Percentiles rank a stretch among this genome's conserved stretches.
Evolutionary conservation across 1,140 invertebrate species (phyloP).

Genomic region (Orchestia grillus): DNA sequence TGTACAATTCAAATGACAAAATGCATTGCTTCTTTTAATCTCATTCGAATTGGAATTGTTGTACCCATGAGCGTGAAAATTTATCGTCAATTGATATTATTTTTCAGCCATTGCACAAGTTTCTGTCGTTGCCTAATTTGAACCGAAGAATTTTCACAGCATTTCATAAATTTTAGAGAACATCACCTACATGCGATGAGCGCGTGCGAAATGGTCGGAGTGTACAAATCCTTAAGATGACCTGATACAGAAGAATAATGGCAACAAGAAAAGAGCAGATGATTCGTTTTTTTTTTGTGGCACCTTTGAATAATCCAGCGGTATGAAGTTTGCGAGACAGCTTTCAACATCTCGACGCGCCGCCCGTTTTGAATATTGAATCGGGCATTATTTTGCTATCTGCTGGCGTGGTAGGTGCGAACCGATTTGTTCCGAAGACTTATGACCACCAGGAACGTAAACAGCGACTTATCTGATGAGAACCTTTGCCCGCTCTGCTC

Average conservation of each 20-base stretch:
- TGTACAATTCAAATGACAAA: background rate
- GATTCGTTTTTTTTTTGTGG: background rate
- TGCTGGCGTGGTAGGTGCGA: conserved; percentile 51
- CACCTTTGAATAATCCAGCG: background rate
- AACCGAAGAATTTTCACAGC: background rate
- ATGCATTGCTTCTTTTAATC: background rate
- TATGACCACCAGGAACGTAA: conserved; percentile 55
- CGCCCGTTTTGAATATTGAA: conserved; percentile 48
- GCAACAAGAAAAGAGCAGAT: background rate
- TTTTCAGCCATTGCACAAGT: background rate
- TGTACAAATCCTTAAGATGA: background rate
- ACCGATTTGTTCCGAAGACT: conserved; percentile 53
- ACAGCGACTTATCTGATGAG: conserved; percentile 48
- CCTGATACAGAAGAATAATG: background rate
- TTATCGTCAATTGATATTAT: background rate
- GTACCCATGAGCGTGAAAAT: too few species aligned
- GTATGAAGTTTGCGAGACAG: conserved; percentile 38
- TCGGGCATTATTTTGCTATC: conserved; percentile 52
- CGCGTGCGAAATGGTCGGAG: background rate
- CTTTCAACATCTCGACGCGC: conserved; percentile 12
- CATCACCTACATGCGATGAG: background rate
- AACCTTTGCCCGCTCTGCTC: conserved; percentile 51
- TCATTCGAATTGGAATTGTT: background rate
- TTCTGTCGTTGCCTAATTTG: background rate
- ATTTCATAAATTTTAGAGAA: background rate